A percentile compares a stretch with the other conserved stretches of the same genome.
Evolutionary conservation across 2,113 vertebrate genomes (phyloP).

Genomic region (Aegypius monachus): DNA sequence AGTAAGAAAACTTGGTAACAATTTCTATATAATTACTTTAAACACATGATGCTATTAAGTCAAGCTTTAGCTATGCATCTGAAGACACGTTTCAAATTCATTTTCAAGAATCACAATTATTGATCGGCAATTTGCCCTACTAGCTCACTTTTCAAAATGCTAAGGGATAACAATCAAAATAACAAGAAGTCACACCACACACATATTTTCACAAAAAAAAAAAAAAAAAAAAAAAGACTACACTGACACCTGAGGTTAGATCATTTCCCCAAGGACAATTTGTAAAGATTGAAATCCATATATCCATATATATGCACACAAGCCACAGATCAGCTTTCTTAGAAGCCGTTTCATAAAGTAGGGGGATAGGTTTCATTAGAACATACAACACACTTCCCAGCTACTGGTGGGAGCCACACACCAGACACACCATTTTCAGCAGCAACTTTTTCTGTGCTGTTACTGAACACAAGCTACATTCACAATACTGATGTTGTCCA

Average conservation of each 20-base stretch:
- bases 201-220: background rate
- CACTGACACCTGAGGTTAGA: background rate
- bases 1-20: background rate
- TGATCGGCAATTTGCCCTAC: background rate
- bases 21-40: background rate
- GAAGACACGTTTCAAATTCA: background rate
- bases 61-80: background rate
- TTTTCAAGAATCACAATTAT: background rate
- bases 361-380: background rate
- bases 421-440: background rate
- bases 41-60: background rate
- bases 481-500: background rate
- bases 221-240: background rate
- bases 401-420: background rate
- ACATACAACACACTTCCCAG: too few relatives aligned
- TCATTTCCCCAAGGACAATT: background rate
- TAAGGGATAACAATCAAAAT: background rate
- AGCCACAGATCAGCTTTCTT: background rate
- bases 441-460: background rate
- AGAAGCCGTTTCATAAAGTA: background rate
- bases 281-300: background rate
- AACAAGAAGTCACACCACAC: background rate
- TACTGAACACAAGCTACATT: fast-evolving
- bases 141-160: background rate
- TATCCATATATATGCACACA: background rate